A percentile compares a stretch with the other conserved stretches of the same genome.
These are phyloP conservation scores for Cryptocheilus praepositus DNA, from an alignment of 2,888 invertebrate genomes.

Conservation along the genomic window DNA sequence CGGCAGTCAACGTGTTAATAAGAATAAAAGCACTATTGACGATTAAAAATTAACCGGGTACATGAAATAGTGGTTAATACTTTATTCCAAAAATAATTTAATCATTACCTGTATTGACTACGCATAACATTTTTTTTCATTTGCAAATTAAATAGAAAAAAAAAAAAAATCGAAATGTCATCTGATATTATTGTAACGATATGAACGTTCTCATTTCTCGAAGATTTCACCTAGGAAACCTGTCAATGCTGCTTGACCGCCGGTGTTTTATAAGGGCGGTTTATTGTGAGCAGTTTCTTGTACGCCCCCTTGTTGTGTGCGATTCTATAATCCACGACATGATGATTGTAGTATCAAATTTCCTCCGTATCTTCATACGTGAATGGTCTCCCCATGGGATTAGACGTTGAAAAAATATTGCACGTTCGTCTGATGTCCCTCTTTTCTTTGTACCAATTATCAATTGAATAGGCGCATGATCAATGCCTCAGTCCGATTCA, in stretches of 20 bases:
- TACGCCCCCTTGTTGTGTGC: constrained; percentile 65
- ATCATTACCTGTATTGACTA: too few relatives aligned
- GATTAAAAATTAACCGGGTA: too few relatives aligned
- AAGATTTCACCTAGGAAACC: constrained; percentile 1
- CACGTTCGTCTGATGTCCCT: neutral
- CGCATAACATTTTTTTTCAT: too few relatives aligned
- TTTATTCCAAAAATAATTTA: too few relatives aligned
- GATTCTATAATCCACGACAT: constrained; percentile 70
- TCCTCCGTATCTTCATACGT: constrained; percentile 38
- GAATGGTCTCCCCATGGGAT: neutral
- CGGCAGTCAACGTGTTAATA: too few relatives aligned
- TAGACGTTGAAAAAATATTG: neutral
- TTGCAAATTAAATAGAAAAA: too few relatives aligned
- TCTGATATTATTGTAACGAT: constrained; percentile 24
- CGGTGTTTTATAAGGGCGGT: constrained; percentile 70
- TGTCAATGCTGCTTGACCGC: constrained; percentile 30
- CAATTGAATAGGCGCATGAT: neutral
- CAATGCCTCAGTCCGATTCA: neutral
- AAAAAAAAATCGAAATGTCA: too few relatives aligned
- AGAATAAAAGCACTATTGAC: too few relatives aligned
- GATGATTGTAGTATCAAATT: constrained; percentile 71
- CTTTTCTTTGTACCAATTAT: neutral
- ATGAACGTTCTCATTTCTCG: constrained; percentile 1
- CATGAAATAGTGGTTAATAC: too few relatives aligned
- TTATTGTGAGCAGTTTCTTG: constrained; percentile 61